Conservation (phyloP, 2,113 vertebrate species). For the Calidris pugnax region DNA sequence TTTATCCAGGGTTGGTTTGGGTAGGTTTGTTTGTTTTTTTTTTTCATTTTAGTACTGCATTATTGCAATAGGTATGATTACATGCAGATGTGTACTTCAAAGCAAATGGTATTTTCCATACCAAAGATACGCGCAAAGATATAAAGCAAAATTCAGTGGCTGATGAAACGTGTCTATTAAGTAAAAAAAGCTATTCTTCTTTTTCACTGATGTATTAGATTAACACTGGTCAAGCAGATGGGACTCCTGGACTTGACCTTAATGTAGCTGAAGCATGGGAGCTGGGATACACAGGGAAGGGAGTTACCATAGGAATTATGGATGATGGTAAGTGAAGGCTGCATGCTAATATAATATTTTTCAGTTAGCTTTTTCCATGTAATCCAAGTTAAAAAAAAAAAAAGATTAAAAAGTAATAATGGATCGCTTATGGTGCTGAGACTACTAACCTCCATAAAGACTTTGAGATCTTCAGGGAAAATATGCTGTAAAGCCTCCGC, state of each 20-base stretch:
- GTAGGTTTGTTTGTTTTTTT: too few species aligned
- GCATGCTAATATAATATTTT: background rate
- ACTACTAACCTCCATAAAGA: background rate
- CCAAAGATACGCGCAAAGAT: background rate
- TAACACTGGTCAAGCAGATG: conserved; percentile 98
- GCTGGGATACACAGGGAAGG: conserved; percentile 94
- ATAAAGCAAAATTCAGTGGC: background rate
- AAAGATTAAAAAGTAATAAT: background rate
- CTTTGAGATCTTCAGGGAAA: background rate
- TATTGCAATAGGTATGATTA: background rate
- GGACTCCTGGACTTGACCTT: conserved; percentile 95
- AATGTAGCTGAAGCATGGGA: conserved; percentile 98
- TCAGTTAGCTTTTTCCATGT: background rate
- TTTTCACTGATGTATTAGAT: conserved; percentile 83
- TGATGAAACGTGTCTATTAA: background rate
- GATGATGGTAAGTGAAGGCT: conserved; percentile 88
- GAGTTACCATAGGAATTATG: conserved; percentile 98
- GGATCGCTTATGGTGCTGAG: background rate
- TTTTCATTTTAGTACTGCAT: background rate
- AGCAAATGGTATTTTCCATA: background rate
- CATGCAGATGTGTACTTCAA: background rate
- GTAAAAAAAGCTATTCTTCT: conserved; percentile 49
- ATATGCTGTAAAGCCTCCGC: background rate
- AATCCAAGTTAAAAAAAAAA: background rate
- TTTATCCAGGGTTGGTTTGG: background rate